Percentiles rank a stretch among this genome's conserved stretches.
Conservation (phyloP, 2,797 vertebrate species). For the Sebastolobus alascanus region DNA sequence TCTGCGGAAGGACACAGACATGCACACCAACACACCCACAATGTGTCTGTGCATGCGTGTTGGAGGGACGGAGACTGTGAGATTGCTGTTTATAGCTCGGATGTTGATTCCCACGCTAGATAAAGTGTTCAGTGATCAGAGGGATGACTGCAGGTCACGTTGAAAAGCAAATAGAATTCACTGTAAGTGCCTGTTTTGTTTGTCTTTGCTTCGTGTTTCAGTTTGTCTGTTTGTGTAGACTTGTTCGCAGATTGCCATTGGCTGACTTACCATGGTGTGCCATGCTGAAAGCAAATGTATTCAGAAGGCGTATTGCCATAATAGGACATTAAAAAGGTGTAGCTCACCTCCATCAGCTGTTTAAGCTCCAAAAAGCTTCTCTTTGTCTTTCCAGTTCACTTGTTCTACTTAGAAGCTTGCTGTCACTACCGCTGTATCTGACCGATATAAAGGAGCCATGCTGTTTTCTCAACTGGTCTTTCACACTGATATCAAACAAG, state of each 20-base stretch:
- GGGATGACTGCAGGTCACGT: neutral
- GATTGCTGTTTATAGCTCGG: slow-evolving; percentile 37
- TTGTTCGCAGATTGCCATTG: slow-evolving; percentile 12
- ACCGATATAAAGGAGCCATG: neutral
- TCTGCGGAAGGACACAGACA: slow-evolving; percentile 28
- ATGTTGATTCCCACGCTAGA: slow-evolving; percentile 53
- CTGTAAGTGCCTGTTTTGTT: slow-evolving; percentile 20
- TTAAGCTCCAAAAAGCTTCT: neutral
- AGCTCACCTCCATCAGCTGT: neutral
- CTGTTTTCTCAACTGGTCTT: slow-evolving; percentile 19
- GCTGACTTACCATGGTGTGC: neutral
- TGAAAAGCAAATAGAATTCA: neutral
- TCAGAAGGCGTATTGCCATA: neutral
- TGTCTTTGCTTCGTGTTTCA: slow-evolving; percentile 1
- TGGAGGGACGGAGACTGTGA: slow-evolving; percentile 1
- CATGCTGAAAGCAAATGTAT: neutral
- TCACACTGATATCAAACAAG: slow-evolving; percentile 18
- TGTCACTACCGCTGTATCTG: neutral
- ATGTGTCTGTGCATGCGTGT: slow-evolving; percentile 38
- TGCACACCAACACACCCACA: slow-evolving; percentile 40
- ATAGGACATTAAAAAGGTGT: slow-evolving; percentile 14
- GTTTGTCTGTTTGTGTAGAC: neutral
- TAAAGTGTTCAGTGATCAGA: slow-evolving; percentile 29
- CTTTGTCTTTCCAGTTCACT: neutral
- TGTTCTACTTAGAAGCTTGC: neutral